Percentiles rank a stretch among this genome's conserved stretches.
These are phyloP conservation scores for Nysson spinosus DNA, from an alignment of 2,888 invertebrate species.

Conservation along the genomic window DNA sequence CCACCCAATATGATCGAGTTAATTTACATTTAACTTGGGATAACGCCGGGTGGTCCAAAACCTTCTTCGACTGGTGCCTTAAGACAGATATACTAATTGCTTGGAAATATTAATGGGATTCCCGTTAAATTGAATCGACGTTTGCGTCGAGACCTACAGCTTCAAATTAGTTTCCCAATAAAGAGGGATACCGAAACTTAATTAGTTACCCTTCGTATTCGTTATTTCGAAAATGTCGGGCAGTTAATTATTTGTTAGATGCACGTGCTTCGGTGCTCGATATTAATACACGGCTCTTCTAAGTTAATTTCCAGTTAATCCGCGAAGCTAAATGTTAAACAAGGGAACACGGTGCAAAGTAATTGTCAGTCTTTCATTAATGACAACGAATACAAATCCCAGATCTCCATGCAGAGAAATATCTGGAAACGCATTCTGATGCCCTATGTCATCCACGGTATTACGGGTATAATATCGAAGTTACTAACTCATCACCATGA, in stretches of 20 bases:
- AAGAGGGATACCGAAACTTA: not conserved
- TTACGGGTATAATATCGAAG: slow-evolving; percentile 51
- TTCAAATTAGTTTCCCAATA: not conserved
- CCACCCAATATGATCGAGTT: slow-evolving; percentile 1
- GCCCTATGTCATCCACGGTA: slow-evolving; percentile 25
- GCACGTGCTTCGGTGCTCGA: too few relatives aligned
- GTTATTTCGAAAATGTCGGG: not conserved
- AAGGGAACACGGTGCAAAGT: slow-evolving; percentile 11
- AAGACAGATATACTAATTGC: slow-evolving; percentile 26
- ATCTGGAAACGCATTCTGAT: slow-evolving; percentile 32
- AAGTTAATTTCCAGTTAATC: slow-evolving; percentile 22
- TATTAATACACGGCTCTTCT: too few relatives aligned
- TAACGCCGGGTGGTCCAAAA: not conserved
- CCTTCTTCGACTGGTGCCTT: not conserved
- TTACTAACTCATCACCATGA: slow-evolving; percentile 55
- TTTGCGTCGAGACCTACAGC: not conserved
- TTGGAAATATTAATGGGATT: slow-evolving; percentile 17
- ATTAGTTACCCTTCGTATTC: not conserved
- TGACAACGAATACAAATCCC: slow-evolving; percentile 38
- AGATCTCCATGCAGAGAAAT: slow-evolving; percentile 36
- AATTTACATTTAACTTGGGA: slow-evolving; percentile 18
- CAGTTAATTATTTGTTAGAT: too few relatives aligned
- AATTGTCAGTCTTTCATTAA: slow-evolving; percentile 31
- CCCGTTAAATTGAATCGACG: slow-evolving; percentile 9
- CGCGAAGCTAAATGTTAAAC: slow-evolving; percentile 10